A percentile compares a stretch with the other conserved stretches of the same genome.
phyloP scores from a whole-genome alignment of 2,888 invertebrate species.

The Stenodera caucasica region DNA sequence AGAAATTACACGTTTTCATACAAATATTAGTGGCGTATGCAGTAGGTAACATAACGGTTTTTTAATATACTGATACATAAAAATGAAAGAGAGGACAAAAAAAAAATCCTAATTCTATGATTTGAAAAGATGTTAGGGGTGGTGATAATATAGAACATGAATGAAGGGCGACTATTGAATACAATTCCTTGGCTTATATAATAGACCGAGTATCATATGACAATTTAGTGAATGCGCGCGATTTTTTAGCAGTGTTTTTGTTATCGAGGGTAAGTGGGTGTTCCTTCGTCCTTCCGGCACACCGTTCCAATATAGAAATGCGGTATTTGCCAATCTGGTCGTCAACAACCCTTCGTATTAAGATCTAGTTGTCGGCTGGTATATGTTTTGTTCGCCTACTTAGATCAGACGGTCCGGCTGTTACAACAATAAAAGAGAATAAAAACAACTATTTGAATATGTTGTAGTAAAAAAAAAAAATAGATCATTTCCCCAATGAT shows the following conservation, averaged over 20 bases:
- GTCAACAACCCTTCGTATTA: background rate
- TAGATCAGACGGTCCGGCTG: background rate
- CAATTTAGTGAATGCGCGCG: constrained; percentile 47
- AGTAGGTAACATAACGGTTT: constrained; percentile 52
- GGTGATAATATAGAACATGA: constrained; percentile 41
- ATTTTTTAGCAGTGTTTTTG: constrained; percentile 51
- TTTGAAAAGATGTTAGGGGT: constrained; percentile 47
- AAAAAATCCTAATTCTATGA: constrained; percentile 40
- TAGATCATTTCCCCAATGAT: too few species aligned
- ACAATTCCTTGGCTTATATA: constrained; percentile 36
- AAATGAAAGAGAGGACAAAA: constrained; percentile 21
- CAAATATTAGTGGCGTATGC: constrained; percentile 34
- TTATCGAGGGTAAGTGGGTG: constrained; percentile 48
- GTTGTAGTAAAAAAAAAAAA: background rate
- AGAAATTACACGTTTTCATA: constrained; percentile 50
- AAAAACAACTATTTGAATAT: background rate
- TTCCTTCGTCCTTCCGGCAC: constrained; percentile 52
- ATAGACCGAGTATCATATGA: constrained; percentile 55
- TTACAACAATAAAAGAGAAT: background rate
- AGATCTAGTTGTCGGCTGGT: too few species aligned
- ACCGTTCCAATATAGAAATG: constrained; percentile 35
- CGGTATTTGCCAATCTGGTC: constrained; percentile 1
- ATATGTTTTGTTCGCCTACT: background rate
- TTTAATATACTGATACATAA: constrained; percentile 31
- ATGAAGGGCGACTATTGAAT: constrained; percentile 30